These are phyloP conservation scores for Agapornis canus DNA, from an alignment of 2,797 vertebrate species.

Conservation along the genomic window DNA sequence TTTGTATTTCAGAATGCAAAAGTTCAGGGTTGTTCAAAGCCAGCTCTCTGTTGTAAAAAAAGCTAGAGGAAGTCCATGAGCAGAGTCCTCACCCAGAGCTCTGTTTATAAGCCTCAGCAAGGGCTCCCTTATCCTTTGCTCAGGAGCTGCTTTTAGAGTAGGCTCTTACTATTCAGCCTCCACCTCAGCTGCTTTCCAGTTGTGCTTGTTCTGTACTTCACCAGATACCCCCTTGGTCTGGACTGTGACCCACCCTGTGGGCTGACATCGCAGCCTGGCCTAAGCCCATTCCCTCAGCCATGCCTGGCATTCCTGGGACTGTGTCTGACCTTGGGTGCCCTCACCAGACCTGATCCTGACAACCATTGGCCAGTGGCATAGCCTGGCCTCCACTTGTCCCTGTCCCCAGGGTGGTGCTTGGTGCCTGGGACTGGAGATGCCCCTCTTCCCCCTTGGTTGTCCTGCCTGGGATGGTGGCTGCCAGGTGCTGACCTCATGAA, in stretches of 20 bases:
- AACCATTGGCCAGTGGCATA: neutral
- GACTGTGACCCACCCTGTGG: neutral
- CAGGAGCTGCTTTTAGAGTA: neutral
- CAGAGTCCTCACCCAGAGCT: neutral
- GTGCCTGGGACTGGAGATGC: neutral
- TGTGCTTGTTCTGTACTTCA: neutral
- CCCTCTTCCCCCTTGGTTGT: rapidly evolving
- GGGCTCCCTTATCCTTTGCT: neutral
- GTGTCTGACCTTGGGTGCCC: neutral
- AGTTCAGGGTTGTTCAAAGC: neutral
- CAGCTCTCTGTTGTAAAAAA: neutral
- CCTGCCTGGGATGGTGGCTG: neutral
- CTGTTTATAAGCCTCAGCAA: neutral
- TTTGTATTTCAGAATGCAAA: neutral
- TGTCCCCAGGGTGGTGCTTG: neutral
- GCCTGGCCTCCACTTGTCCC: neutral
- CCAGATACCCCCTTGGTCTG: neutral
- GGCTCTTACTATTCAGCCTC: neutral
- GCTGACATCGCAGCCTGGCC: neutral
- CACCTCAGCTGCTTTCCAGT: neutral
- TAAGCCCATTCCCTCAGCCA: neutral
- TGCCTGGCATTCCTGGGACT: neutral
- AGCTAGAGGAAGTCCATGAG: neutral
- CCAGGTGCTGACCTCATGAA: neutral
- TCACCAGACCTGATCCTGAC: neutral